phyloP scores from a whole-genome alignment of 2,888 invertebrate species.

The Epinotia brunnichana region DNA sequence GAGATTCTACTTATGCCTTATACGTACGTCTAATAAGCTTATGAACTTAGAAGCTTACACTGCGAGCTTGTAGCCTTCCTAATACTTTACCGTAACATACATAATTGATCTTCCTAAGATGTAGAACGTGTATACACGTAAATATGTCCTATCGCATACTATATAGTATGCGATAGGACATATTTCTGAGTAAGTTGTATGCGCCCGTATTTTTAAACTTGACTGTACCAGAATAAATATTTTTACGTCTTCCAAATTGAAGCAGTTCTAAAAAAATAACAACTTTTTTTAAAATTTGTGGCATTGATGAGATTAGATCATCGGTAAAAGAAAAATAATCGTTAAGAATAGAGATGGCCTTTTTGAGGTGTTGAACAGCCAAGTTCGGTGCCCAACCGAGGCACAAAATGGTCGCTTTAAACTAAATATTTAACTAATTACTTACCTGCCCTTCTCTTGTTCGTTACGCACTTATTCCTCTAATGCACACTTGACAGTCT shows the following conservation, averaged over 20 bases:
- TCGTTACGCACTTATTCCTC: conserved; percentile 9
- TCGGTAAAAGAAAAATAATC: too few relatives aligned
- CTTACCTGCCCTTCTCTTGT: not conserved
- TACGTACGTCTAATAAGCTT: conserved; percentile 19
- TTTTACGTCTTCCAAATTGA: too few relatives aligned
- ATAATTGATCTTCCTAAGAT: conserved; percentile 8
- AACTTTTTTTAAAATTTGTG: too few relatives aligned
- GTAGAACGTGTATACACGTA: too few relatives aligned
- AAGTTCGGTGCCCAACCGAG: not conserved
- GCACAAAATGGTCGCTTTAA: not conserved
- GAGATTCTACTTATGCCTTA: conserved; percentile 1
- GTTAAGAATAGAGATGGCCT: not conserved
- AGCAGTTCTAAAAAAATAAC: too few relatives aligned
- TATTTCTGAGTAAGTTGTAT: too few relatives aligned
- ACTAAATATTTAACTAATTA: not conserved
- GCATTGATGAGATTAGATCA: too few relatives aligned
- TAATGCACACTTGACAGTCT: conserved; percentile 37
- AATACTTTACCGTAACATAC: conserved; percentile 11
- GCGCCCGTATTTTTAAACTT: too few relatives aligned
- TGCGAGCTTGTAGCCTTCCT: conserved; percentile 11
- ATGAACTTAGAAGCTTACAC: conserved; percentile 20
- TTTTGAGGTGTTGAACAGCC: not conserved
- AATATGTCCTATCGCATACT: too few relatives aligned
- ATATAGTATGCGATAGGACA: too few relatives aligned
- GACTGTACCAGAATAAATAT: too few relatives aligned